Evolutionary conservation across 2,797 vertebrate genomes (phyloP).

Genomic region (Onychomys torridus): DNA sequence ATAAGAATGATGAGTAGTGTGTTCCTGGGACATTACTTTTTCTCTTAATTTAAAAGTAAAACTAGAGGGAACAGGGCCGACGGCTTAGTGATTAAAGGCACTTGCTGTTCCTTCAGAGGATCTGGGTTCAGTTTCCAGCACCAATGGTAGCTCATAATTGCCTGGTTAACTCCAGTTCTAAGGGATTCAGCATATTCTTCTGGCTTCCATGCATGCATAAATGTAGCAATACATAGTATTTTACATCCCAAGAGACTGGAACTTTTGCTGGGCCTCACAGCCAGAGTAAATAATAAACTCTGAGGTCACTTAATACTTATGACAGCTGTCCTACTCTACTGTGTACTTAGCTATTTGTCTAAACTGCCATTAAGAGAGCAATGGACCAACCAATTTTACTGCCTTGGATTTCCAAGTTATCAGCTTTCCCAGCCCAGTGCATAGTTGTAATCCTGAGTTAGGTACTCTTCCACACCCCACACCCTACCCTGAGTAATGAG

Average conservation of each 20-base stretch:
- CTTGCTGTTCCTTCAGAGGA: background rate
- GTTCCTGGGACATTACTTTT: background rate
- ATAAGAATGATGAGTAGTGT: background rate
- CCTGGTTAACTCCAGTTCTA: background rate
- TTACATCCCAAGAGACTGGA: background rate
- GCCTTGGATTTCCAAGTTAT: background rate
- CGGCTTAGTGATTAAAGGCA: background rate
- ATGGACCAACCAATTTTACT: background rate
- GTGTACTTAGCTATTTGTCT: background rate
- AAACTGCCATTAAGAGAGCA: background rate
- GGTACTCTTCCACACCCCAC: background rate
- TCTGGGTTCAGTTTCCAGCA: background rate
- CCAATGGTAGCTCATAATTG: background rate
- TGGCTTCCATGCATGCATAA: background rate
- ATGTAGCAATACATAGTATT: background rate
- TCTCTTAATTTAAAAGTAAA: constrained; percentile 39
- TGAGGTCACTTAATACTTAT: background rate
- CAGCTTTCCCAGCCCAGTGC: background rate
- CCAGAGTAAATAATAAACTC: background rate
- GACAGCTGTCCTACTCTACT: too few relatives aligned
- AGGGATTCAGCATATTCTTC: background rate
- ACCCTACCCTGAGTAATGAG: background rate
- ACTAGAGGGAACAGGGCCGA: background rate
- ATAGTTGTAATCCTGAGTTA: background rate
- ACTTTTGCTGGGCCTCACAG: background rate